A percentile compares a stretch with the other conserved stretches of the same genome.
Evolutionary conservation across 2,797 vertebrate species (phyloP).

Genomic region (Numenius phaeopus): DNA sequence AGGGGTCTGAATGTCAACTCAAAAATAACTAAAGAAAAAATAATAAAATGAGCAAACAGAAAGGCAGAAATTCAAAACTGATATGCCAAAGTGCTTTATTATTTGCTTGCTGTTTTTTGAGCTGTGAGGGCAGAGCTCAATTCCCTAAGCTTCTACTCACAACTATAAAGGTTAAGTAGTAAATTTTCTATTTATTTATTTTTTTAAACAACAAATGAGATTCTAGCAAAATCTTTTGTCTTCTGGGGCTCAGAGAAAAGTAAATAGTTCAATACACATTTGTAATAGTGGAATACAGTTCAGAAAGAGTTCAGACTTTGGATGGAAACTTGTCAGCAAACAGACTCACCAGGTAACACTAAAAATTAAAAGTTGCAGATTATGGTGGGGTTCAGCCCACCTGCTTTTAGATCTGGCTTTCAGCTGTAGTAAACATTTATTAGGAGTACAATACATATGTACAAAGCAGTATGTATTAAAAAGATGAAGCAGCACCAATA

Average conservation of each 20-base stretch:
- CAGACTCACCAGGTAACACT: not conserved
- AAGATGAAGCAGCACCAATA: not conserved
- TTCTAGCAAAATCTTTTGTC: not conserved
- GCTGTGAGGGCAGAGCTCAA: not conserved
- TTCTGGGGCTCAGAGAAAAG: not conserved
- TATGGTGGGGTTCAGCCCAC: not conserved
- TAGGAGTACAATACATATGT: rapidly evolving
- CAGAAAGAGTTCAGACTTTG: not conserved
- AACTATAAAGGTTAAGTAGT: not conserved
- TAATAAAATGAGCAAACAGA: not conserved
- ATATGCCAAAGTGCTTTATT: not conserved
- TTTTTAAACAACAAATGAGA: not conserved
- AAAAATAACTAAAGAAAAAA: not conserved
- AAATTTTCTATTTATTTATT: not conserved
- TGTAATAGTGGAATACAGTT: not conserved
- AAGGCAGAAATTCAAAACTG: not conserved
- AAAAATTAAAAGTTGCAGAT: not conserved
- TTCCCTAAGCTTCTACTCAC: not conserved
- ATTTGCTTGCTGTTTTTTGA: not conserved
- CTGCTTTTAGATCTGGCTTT: not conserved
- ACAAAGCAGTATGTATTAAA: not conserved
- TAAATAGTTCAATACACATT: not conserved
- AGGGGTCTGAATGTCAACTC: not conserved
- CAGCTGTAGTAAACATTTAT: not conserved
- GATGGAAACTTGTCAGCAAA: not conserved